Percentiles rank a stretch among this genome's conserved stretches.
Conservation (phyloP, 1,140 invertebrate species). For the Belonocnema kinseyi region DNA sequence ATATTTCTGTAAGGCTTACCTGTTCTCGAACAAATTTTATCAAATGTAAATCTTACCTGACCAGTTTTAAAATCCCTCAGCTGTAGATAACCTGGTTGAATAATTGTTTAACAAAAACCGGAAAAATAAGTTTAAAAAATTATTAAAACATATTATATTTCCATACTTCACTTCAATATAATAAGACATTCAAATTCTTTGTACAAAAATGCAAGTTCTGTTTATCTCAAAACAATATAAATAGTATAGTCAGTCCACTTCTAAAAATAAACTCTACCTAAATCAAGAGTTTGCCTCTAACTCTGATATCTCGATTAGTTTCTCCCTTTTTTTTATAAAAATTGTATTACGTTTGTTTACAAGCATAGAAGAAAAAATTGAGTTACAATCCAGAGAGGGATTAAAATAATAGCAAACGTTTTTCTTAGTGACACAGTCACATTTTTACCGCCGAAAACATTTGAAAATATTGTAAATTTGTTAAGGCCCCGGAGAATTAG, state of each 20-base stretch:
- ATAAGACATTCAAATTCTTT: not conserved
- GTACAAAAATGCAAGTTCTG: slow-evolving; percentile 4
- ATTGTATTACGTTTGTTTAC: not conserved
- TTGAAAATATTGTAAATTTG: not conserved
- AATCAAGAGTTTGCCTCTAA: not conserved
- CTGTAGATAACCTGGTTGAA: too few relatives aligned
- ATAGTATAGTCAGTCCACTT: slow-evolving; percentile 6
- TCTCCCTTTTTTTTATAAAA: not conserved
- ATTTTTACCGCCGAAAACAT: not conserved
- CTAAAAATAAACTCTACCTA: not conserved
- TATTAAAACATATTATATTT: too few relatives aligned
- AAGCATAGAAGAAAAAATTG: not conserved
- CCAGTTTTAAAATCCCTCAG: too few relatives aligned
- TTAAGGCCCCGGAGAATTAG: not conserved
- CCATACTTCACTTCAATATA: not conserved
- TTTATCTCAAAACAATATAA: slow-evolving; percentile 1
- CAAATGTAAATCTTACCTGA: too few relatives aligned
- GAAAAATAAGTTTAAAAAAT: too few relatives aligned
- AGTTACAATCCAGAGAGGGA: not conserved
- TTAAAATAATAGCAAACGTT: not conserved
- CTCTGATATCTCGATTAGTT: not conserved
- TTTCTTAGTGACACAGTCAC: not conserved
- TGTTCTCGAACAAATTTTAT: too few relatives aligned
- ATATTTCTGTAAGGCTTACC: too few relatives aligned
- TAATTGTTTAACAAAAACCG: too few relatives aligned